Percentiles rank a stretch among this genome's conserved stretches.
Conservation (phyloP, 1,140 invertebrate species). For the Heliconius eleuchia region DNA sequence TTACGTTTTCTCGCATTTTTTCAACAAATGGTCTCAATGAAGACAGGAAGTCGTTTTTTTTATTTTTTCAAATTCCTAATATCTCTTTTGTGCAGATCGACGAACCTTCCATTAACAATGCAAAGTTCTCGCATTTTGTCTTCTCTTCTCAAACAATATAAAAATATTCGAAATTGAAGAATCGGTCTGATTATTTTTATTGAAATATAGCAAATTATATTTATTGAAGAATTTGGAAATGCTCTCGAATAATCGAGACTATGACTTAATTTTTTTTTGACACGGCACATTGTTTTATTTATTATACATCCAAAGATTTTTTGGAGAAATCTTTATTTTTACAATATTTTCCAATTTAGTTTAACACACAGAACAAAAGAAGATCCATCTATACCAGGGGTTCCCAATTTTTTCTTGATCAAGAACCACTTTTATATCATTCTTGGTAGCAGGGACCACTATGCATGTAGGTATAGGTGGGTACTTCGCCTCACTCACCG, state of each 20-base stretch:
- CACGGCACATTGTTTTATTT: too few species aligned
- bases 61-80: conserved; percentile 32
- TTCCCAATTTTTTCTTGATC: too few species aligned
- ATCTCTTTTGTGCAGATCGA: conserved; percentile 28
- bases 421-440: too few species aligned
- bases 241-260: neutral
- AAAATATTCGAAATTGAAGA: neutral
- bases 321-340: too few species aligned
- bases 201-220: neutral
- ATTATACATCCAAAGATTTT: too few species aligned
- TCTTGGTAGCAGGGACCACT: too few species aligned
- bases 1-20: conserved; percentile 62
- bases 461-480: too few species aligned
- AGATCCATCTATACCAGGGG: too few species aligned
- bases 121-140: conserved; percentile 1
- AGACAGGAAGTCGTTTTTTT: conserved; percentile 31
- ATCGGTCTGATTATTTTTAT: neutral
- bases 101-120: conserved; percentile 31
- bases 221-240: neutral
- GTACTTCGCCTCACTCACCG: too few species aligned
- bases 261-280: neutral
- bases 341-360: too few species aligned
- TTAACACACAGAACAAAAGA: too few species aligned
- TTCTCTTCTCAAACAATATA: too few species aligned
- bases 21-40: conserved; percentile 42